Conservation (phyloP, 2,888 invertebrate genomes). For the Atherix ibis region DNA sequence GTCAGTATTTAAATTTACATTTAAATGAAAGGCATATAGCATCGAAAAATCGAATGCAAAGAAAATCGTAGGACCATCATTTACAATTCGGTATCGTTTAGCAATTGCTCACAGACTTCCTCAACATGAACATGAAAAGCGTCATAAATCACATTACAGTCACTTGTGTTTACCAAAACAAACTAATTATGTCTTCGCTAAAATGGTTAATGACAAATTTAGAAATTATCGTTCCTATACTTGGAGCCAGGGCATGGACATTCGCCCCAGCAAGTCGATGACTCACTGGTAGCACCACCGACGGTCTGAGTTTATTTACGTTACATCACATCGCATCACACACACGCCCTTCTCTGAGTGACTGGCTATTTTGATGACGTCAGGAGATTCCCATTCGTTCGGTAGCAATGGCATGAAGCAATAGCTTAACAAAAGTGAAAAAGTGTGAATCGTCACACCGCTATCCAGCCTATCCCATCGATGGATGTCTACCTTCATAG, state of each 20-base stretch:
- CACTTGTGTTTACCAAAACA: background rate
- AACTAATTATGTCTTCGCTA: background rate
- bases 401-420: no score
- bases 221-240: background rate
- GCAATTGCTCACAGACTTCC: background rate
- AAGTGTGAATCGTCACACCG: no score
- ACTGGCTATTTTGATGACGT: conserved; percentile 6
- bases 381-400: conserved; percentile 9
- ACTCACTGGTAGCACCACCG: conserved; percentile 6
- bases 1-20: background rate
- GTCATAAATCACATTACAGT: background rate
- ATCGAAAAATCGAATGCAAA: no score
- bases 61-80: no score
- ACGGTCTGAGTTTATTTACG: background rate
- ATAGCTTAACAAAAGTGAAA: no score
- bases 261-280: background rate
- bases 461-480: no score
- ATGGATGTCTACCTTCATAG: no score
- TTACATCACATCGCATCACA: conserved; percentile 10
- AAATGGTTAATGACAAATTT: conserved; percentile 1
- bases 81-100: background rate
- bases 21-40: no score
- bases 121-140: background rate
- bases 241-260: no score
- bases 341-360: no score